Evolutionary conservation across 1,140 invertebrate genomes (phyloP), one percentile per base, ranked within the genome.

Genomic region (Aphelenchoides fujianensis): DNA sequence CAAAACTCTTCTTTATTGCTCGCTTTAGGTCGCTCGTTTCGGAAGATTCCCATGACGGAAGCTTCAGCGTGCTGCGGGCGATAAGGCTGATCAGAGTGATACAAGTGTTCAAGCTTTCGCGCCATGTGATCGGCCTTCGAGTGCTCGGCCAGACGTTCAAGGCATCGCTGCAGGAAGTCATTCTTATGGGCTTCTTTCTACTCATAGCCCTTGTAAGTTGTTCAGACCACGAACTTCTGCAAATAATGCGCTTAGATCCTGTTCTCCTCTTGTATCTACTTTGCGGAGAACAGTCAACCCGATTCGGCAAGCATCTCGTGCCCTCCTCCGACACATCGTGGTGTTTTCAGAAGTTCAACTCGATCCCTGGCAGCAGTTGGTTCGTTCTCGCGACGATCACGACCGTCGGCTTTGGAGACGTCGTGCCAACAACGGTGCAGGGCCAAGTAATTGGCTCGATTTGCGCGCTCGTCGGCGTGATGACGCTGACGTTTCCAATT

Each of bases 81-180:
- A n/a, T n/a, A n/a, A n/a, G n/a, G n/a, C n/a, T 96, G 83, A 95
- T 97, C 86, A 90, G 94, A 88, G 90, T 97, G 85, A 93, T 97
- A 84, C 90, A 94, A 88, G 94, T 97, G 85, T 96, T 97, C 89
- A 90, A 94, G 88, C 96, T 97, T 89, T 96, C 97, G 89, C 96
- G 94, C 83, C 94, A 97, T 88, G 95, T 93, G 86, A 96, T 95
- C 88, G 94, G 94, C 84, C 90, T 97, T 81, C 94, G 96, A 89
- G 96, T 96, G 85, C 89, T 96, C 83, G 93, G 93, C 82, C 91
- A 95, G 86, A 99, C 96, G 81, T 90, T 99, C 84, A 97, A 96
- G 88, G 95, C 95, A 85, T 97, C 94, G 85, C 96, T 97, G 93
- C 90, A 95, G 87, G 96, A 98, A 89, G 90, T 98, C 83, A 95